Evolutionary conservation across 2,797 vertebrate species (phyloP), one percentile per base, ranked within the genome.

Genomic region (Nannoperca obscura): DNA sequence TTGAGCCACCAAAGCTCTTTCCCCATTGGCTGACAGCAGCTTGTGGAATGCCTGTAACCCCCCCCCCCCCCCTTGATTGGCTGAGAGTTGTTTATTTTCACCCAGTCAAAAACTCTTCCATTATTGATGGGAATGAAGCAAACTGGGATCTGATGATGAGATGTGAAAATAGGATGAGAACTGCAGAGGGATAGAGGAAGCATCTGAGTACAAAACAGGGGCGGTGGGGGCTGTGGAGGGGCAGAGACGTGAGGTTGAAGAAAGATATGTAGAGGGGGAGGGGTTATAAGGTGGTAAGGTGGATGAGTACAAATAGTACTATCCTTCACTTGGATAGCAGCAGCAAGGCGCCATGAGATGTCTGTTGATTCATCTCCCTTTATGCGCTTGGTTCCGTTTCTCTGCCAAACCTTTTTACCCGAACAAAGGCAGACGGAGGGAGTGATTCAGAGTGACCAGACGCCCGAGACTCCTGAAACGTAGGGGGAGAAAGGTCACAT

Each of bases 401-500:
- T 86, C 73, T 22, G 52, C 49, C 14, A 36, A 89, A 87, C 81
- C 87, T 89, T 92, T 90, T 83, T 87, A 76, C 57, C 76, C 50
- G 78, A 89, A 95, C 93, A 95, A 95, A 94, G 87, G 89, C 82
- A 80, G 90, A 81, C 40, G 78, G 66, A 76, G 81, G 66, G 76
- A 86, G 81, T 81, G 90, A 93, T 93, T 93, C 94, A 92, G 91
- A 90, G 86, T 88, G 89, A 93, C 93, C 92, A 91, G 90, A 90
- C 85, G 80, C 89, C 84, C 52, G 89, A 92, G 94, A 89, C 91
- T 90, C 82, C 75, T 52, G 3, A 76, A 88, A 88, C 67, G 61
- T 74, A 86, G 80, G 66, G 89, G 82, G 74, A 81, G 81, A 94
- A 95, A 94, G 94, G 94, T 95, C 92, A 93, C 84, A 88, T 82